Base-by-base conservation (phyloP, 2,797 vertebrate genomes). In the Limnodromus scolopaceus region DNA sequence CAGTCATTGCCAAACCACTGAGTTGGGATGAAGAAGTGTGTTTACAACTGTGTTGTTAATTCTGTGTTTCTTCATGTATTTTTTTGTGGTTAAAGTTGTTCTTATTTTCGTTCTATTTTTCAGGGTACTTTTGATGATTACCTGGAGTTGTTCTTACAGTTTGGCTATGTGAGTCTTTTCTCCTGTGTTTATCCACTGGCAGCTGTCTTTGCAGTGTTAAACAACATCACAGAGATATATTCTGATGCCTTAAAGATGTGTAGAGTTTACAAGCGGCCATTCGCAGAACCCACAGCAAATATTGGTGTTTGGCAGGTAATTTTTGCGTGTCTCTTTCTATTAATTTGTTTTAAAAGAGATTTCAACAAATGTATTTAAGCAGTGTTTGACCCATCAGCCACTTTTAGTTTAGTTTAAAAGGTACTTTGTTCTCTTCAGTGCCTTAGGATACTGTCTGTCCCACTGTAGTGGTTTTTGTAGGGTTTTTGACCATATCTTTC, bases 71-170 rank as follows among this genome's bases (percentile, higher is more conserved):
- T 84, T 92, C 4, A 4, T 51, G 1, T 41, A 18, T 27, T 76
- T 13, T 69, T 81, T 64, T 45, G 34, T 48, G 30, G 23, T 91
- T 76, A 36, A 81, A 41, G 8, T 87, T 74, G 19, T 60, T 77
- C 13, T 70, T 46, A 28, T 79, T 94, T 96, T 78, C 87, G 14
- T 34, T 60, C 24, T 85, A 12, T 51, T 84, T 97, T 96, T 38
- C 96, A 99, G 99, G 99, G 99, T 5, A 99, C 99, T 13, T 99
- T 99, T 95, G 99, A 99, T 89, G 99, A 99, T 97, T 99, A 99
- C 97, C 97, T 99, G 97, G 99, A 99, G 95, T 95, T 99, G 36
- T 99, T 99, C 96, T 98, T 99, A 84, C 98, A 99, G 53, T 99
- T 99, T 66, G 99, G 99, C 32, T 99, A 99, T 3, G 99, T 99